Base-by-base conservation (phyloP, 2,888 invertebrate species). In the Cyclophora punctaria region DNA sequence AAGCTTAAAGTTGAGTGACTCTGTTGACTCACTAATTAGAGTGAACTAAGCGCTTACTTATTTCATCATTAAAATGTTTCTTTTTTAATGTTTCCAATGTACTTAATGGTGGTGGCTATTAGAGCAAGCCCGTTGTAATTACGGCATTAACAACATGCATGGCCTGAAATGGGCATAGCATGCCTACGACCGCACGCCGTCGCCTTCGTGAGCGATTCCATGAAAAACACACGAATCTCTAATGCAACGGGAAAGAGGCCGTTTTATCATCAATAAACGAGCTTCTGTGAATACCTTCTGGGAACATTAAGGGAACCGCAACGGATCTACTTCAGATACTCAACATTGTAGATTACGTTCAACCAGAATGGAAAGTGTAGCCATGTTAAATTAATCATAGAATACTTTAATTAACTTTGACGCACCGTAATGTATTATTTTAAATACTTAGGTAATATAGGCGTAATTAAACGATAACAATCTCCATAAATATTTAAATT, bases 91-190 rank as follows among this genome's bases (percentile, higher is more conserved):
- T 59, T 62, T 70, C 69, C 61, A 61, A 71, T 71, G 44, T 41
- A 45, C 44, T 69, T 71, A 75, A 76, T 73, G 70, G 68, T 69
- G 71, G 64, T 53, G 59, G 62, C 66, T 64, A 73, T 73, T 76
- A 75, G 69, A 76, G 63, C 62, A 63, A 62, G 62, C 60, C 62
- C 61, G 54, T 64, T 61, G 62, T 63, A 82, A 82, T 81, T 78
- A 73, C 68, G 56, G 70, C 59, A 72, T 73, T 76, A 78, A 67
- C 72, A 67, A 69, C 75, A 71, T 76, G 70, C 67, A 68, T 52
- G 57, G 59, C 72, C 73, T 68, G 71, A 74, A 81, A 83, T 79
- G 79, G 83, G 69, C 75, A 75, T 72, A 79, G 64, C 73, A 74
- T 63, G 74, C 69, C 60, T 62, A 60, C 58, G 66, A 70, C 65